Percentiles rank a stretch among this genome's conserved stretches.
Conservation (phyloP, 1,140 invertebrate genomes). For the Macrostomum lignano region DNA sequence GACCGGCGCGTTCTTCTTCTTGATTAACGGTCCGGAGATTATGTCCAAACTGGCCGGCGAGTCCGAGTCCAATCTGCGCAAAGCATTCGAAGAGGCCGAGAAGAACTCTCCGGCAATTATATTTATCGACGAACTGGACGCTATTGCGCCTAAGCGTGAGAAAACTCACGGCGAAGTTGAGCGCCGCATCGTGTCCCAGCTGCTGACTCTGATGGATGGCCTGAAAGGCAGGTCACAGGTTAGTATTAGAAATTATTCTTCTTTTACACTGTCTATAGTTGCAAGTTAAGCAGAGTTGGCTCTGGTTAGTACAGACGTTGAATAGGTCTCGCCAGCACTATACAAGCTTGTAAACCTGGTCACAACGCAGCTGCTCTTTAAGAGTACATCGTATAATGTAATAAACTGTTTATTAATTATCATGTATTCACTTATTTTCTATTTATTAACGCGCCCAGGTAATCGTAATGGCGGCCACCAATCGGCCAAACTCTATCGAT, state of each 20-base stretch:
- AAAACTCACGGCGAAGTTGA: constrained; percentile 99
- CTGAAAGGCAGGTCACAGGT: constrained; percentile 93
- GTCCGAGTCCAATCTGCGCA: constrained; percentile 77
- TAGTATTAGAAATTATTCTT: no score
- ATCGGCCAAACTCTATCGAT: constrained; percentile 93
- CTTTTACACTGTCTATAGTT: no score
- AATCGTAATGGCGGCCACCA: constrained; percentile 96
- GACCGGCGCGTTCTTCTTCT: constrained; percentile 95
- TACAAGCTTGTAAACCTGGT: no score
- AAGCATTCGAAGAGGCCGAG: constrained; percentile 95
- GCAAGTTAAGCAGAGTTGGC: no score
- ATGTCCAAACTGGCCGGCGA: constrained; percentile 98
- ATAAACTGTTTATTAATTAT: no score
- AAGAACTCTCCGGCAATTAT: constrained; percentile 97
- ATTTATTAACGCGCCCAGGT: no score
- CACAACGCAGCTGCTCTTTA: no score
- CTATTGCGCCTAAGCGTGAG: constrained; percentile 99
- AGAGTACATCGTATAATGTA: no score
- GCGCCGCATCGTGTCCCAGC: constrained; percentile 84
- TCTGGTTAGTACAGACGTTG: no score
- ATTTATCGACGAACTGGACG: constrained; percentile 96
- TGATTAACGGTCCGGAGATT: constrained; percentile 96
- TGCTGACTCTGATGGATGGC: constrained; percentile 93
- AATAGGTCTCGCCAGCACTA: no score
- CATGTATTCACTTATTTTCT: no score